Percentiles rank a stretch among this genome's conserved stretches.
These are phyloP conservation scores for Tinamus major DNA, from an alignment of 2,797 vertebrate genomes.

Conservation along the genomic window DNA sequence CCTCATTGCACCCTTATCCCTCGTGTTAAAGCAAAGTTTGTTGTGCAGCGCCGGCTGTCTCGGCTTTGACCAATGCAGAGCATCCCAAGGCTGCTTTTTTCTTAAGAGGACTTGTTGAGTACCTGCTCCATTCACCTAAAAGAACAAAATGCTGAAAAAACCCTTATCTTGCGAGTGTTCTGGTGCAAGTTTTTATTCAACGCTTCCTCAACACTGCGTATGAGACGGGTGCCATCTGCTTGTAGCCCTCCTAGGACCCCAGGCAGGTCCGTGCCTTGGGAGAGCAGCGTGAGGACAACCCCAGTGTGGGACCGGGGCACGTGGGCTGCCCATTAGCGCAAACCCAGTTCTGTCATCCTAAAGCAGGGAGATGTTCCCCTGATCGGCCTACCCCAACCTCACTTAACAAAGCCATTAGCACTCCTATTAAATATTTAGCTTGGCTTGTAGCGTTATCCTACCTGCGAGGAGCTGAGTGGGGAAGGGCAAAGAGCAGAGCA, in stretches of 20 bases:
- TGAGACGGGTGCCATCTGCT: background rate
- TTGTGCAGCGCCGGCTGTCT: background rate
- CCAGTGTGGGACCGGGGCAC: accelerated
- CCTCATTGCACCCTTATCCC: accelerated
- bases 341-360: background rate
- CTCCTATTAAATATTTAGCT: conserved; percentile 65
- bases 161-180: background rate
- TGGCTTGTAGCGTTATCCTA: conserved; percentile 4
- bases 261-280: accelerated
- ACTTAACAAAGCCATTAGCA: conserved; percentile 55
- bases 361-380: background rate
- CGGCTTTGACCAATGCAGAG: background rate
- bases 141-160: background rate
- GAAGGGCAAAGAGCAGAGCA: conserved; percentile 52
- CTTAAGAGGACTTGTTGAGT: background rate
- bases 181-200: background rate
- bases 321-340: background rate
- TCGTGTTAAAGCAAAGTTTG: accelerated
- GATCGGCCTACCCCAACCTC: background rate
- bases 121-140: background rate
- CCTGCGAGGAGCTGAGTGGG: background rate
- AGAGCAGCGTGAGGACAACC: background rate
- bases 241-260: background rate
- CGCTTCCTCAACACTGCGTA: accelerated
- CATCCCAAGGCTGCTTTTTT: background rate